These are phyloP conservation scores for Patiria miniata DNA, from an alignment of 35 echinoderm and acorn worm species.

Conservation along the genomic window DNA sequence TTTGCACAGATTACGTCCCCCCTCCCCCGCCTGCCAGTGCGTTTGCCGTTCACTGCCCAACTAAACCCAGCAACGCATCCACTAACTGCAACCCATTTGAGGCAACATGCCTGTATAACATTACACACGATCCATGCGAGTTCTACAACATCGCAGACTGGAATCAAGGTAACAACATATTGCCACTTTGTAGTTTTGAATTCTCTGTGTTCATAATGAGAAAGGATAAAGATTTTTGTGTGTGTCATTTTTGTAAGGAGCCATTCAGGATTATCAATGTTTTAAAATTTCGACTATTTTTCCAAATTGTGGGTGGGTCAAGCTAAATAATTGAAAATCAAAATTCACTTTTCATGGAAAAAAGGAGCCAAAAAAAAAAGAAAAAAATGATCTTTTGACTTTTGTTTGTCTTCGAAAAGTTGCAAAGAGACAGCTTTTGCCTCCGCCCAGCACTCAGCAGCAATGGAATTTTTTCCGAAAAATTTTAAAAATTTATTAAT, in stretches of 20 bases:
- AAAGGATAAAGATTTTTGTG: conserved; percentile 9
- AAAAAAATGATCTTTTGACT: no score
- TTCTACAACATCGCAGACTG: conserved; percentile 85
- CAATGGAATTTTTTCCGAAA: no score
- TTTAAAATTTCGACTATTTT: no score
- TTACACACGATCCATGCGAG: conserved; percentile 86
- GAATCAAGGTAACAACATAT: conserved; percentile 73
- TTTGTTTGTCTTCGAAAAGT: no score
- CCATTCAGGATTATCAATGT: no score
- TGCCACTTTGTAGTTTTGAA: not conserved
- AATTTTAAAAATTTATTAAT: no score
- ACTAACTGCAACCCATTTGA: conserved; percentile 69
- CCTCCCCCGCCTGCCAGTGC: conserved; percentile 14
- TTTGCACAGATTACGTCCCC: not conserved
- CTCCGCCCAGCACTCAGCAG: no score
- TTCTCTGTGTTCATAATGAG: not conserved
- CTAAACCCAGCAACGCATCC: conserved; percentile 75
- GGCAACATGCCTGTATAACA: conserved; percentile 79
- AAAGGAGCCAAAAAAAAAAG: no score
- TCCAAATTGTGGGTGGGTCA: no score
- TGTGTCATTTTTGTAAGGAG: not conserved
- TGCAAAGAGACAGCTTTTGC: no score
- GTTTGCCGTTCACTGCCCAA: conserved; percentile 66
- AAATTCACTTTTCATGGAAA: no score
- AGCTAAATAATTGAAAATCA: no score